Conservation (phyloP, 2,888 invertebrate species). For the Apocheima hispidaria region DNA sequence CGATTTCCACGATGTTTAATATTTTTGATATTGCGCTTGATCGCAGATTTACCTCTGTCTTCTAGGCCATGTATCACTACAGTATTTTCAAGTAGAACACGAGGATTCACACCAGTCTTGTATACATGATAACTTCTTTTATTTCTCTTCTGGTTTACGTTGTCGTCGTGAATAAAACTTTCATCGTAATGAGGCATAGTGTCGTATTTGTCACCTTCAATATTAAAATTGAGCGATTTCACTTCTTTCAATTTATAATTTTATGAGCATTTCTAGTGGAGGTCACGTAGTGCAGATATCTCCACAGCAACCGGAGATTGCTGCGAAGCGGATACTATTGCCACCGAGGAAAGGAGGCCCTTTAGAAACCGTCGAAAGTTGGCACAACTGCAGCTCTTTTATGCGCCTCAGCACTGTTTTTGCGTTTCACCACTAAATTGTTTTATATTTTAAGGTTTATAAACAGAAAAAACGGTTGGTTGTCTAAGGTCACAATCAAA, state of each 20-base stretch:
- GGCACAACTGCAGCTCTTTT: constrained; percentile 55
- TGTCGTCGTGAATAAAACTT: constrained; percentile 81
- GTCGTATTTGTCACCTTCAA: constrained; percentile 4
- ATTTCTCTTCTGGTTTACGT: constrained; percentile 79
- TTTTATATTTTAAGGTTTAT: constrained; percentile 38
- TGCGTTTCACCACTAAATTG: constrained; percentile 48
- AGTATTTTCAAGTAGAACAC: constrained; percentile 65
- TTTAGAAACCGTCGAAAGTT: constrained; percentile 78
- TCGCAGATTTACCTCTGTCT: constrained; percentile 73
- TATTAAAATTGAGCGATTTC: constrained; percentile 11
- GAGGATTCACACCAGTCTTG: constrained; percentile 75
- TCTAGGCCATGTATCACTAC: constrained; percentile 72
- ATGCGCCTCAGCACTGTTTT: constrained; percentile 45
- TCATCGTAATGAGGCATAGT: constrained; percentile 85
- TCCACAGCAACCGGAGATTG: constrained; percentile 60
- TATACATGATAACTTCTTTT: constrained; percentile 83
- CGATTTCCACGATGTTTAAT: constrained; percentile 73
- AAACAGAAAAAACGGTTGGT: constrained; percentile 30
- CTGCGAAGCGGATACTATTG: constrained; percentile 55
- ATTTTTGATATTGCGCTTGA: constrained; percentile 78
- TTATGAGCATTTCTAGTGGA: constrained; percentile 44
- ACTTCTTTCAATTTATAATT: constrained; percentile 16
- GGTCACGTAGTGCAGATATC: constrained; percentile 55
- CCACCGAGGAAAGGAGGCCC: constrained; percentile 70
- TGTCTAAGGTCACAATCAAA: constrained; percentile 63